Evolutionary conservation across 2,113 vertebrate species (phyloP).

Genomic region (Ciconia boyciana): DNA sequence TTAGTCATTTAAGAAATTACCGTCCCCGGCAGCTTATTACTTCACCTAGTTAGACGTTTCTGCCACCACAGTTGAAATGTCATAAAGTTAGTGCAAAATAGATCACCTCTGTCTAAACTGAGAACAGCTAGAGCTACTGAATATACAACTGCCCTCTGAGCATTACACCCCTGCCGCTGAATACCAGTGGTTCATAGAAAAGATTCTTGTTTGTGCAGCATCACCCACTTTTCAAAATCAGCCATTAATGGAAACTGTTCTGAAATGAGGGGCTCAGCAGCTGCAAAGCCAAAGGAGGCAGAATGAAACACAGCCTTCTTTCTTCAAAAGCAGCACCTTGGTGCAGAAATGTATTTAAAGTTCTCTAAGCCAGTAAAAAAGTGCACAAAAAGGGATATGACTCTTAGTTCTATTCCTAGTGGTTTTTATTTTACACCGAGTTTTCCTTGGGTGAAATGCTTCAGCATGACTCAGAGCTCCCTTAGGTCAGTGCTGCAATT

Average conservation of each 20-base stretch:
- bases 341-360: neutral
- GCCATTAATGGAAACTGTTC: neutral
- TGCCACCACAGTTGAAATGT: neutral
- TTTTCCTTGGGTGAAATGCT: neutral
- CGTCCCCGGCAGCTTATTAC: neutral
- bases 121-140: neutral
- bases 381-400: neutral
- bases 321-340: neutral
- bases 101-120: neutral
- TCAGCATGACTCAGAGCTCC: neutral
- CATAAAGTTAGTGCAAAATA: neutral
- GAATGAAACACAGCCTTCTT: neutral
- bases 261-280: neutral
- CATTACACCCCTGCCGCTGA: accelerated
- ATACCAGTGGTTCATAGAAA: neutral
- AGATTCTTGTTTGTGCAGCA: neutral
- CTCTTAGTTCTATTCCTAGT: neutral
- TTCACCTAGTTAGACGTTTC: neutral
- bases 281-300: neutral
- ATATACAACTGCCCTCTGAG: neutral
- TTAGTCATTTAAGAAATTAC: neutral
- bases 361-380: neutral
- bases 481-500: neutral
- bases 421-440: neutral
- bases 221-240: neutral